Percentiles rank a stretch among this genome's conserved stretches.
phyloP scores from a whole-genome alignment of 2,888 invertebrate species.

The Orchestes rusci region DNA sequence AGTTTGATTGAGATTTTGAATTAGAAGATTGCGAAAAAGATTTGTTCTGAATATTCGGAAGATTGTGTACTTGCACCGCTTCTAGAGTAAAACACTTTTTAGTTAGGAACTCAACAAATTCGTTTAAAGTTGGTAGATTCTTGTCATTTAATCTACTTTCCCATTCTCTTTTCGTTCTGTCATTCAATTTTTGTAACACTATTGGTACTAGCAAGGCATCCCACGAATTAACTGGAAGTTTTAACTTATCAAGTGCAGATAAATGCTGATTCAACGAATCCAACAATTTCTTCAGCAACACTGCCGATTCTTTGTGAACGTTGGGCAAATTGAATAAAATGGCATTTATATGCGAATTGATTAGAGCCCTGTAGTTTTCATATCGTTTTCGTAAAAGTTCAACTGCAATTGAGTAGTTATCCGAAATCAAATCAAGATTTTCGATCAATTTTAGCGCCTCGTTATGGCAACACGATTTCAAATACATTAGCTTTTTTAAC shows the following conservation, averaged over 20 bases:
- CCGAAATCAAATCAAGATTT: constrained; percentile 2
- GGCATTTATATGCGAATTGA: constrained; percentile 15
- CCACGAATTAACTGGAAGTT: constrained; percentile 19
- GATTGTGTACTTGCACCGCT: too few relatives aligned
- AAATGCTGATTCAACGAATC: constrained; percentile 17
- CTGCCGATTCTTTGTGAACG: constrained; percentile 11
- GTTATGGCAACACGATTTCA: too few relatives aligned
- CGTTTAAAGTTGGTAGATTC: constrained; percentile 8
- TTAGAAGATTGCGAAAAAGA: too few relatives aligned
- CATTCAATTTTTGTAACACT: too few relatives aligned
- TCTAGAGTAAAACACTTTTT: constrained; percentile 16
- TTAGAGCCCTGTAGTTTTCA: constrained; percentile 14
- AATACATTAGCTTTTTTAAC: constrained; percentile 4
- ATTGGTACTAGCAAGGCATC: constrained; percentile 18
- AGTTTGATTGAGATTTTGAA: too few relatives aligned
- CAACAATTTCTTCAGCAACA: constrained; percentile 12
- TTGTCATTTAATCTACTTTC: too few relatives aligned
- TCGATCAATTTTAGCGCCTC: too few relatives aligned
- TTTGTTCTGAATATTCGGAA: too few relatives aligned
- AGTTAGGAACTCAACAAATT: constrained; percentile 14
- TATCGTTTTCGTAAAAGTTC: constrained; percentile 16
- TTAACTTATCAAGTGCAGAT: constrained; percentile 16
- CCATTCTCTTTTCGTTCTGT: too few relatives aligned
- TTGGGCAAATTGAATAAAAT: constrained; percentile 17
- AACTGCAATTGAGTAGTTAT: constrained; percentile 9